Percentiles rank a stretch among this genome's conserved stretches.
Evolutionary conservation across 2,888 invertebrate genomes (phyloP).

Genomic region (Lissocephala sabroskyi): DNA sequence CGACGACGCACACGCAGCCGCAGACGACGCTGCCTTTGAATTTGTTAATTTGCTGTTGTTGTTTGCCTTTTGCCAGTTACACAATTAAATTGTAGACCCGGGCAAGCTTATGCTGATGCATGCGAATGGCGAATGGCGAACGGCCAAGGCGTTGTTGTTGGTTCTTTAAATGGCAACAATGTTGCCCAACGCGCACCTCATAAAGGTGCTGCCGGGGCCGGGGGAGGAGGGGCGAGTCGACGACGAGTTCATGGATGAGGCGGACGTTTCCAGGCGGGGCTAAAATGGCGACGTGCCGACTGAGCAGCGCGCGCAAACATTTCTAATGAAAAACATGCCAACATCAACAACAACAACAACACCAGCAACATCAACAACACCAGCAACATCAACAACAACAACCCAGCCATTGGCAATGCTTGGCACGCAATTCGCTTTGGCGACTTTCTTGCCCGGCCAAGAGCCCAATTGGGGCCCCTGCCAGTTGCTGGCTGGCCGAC

Average conservation of each 20-base stretch:
- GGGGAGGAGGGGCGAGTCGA: no score
- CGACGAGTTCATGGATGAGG: no score
- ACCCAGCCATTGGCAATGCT: slow-evolving; percentile 1
- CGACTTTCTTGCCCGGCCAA: not conserved
- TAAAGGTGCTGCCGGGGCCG: no score
- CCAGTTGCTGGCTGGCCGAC: not conserved
- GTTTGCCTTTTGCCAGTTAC: slow-evolving; percentile 41
- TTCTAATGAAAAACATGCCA: slow-evolving; percentile 34
- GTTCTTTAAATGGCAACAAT: no score
- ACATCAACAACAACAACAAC: slow-evolving; percentile 58
- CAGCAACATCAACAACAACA: not conserved
- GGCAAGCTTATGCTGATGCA: no score
- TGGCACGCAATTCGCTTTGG: not conserved
- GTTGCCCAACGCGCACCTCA: no score
- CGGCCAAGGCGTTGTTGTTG: no score
- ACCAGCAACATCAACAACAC: slow-evolving; percentile 12
- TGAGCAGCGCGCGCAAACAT: slow-evolving; percentile 7
- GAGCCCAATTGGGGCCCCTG: not conserved
- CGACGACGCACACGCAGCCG: slow-evolving; percentile 2
- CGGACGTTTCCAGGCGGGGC: not conserved
- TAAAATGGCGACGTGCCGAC: slow-evolving; percentile 37
- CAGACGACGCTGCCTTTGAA: slow-evolving; percentile 33
- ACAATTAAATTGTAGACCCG: slow-evolving; percentile 43
- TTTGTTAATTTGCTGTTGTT: slow-evolving; percentile 55
- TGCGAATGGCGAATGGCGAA: no score